Evolutionary conservation across 1,140 invertebrate species (phyloP), one percentile per base, ranked within the genome.

Genomic region (Platyscapa corneri): DNA sequence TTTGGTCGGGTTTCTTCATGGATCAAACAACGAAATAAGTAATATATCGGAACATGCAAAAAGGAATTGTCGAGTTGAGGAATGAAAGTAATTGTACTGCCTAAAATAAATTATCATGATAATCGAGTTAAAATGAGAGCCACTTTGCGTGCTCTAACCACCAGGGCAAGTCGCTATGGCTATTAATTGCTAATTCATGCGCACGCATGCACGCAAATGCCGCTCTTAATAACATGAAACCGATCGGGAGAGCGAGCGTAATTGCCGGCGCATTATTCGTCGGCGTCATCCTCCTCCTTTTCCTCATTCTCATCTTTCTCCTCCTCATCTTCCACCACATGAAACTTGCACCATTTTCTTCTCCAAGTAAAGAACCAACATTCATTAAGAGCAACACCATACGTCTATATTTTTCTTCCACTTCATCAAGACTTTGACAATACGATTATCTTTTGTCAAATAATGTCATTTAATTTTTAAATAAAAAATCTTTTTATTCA

Each of bases 111-210:
- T 81, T 81, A 81, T 70, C 39, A 14, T 70, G 60, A 81, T 81
- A 81, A 80, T 81, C 78, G 64, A 81, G 64, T 67, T 81, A 70
- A 81, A 49, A 46, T 18, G 60, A 64, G 78, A 34, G 77, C 46
- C 37, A 74, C 70, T 74, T 42, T 67, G 30, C n/a, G 5, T 74
- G 64, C 64, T 32, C 64, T 14, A 32, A 67, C n/a, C 32, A 32
- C n/a, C 64, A 23, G 18, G 18, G 34, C 37, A 74, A 18, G 70
- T 53, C 49, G 42, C 12, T 34, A 7, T 30, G 32, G 39, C 64
- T 46, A 81, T 81, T 70, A 70, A 80, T 80, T 32, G 60, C n/a
- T 80, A 67, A 80, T 80, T 80, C 78, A 80, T 67, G 78, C 78
- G 10, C 64, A 34, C 49, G 32, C 16, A 74, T 20, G 70, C 70